Evolutionary conservation across 2,113 vertebrate genomes (phyloP), one percentile per base, ranked within the genome.

Genomic region (Cyprinus carpio): DNA sequence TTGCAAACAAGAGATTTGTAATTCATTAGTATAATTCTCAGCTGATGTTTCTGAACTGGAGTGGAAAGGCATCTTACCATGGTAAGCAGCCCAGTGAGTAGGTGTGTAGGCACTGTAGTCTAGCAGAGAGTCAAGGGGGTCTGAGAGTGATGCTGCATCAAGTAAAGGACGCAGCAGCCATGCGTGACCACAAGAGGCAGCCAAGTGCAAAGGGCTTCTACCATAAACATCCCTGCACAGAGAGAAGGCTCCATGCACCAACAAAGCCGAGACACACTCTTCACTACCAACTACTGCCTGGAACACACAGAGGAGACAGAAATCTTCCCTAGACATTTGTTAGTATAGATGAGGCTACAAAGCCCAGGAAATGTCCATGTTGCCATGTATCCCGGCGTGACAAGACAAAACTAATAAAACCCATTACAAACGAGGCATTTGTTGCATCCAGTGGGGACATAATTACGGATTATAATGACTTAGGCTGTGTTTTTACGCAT

Each of bases 1-100:
- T 5, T 27, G 34, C 31, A 34, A 71, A 54, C 20, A 29, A 77
- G 16, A 77, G 9, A 77, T 56, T 12, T 31, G 49, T 54, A 18
- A 77, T 43, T 46, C 10, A 25, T 43, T 15, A 6, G 2, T 74
- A 43, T 13, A 40, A 37, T n/a, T 25, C 80, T 37, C 65, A 69
- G 34, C 18, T 37, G 65, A 37, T 23, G 65, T 69, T 34, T 76
- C 29, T 37, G 25, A 49, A 11, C 72, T 78, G 67, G 62, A 56
- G 51, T 64, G 65, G 20, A 65, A n/a, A n/a, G n/a, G n/a, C n/a
- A 15, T 71, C 92, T 92, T 82, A 99, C 98, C 98, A 9, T 97
- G 96, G 94, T 98, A 97, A 15, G 97, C 96, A 85, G 97, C 98
- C 97, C 98, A 99, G 95, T 99, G 98, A 90, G 96, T 94, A 62